phyloP scores from a whole-genome alignment of 2,888 invertebrate species.

The Nowickia ferox region DNA sequence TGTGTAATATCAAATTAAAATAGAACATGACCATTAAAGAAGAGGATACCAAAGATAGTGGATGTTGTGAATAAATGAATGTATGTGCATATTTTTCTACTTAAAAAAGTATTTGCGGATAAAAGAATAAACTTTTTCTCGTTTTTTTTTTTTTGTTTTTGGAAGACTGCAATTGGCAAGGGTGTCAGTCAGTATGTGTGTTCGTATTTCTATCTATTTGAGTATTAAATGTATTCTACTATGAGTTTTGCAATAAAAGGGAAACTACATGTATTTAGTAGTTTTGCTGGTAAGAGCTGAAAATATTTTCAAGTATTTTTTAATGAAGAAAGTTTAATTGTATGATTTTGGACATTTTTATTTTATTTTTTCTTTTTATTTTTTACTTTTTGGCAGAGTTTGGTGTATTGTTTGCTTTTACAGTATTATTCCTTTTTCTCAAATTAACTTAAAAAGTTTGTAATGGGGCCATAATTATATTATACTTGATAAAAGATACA shows the following conservation, averaged over 20 bases:
- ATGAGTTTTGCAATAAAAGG: slow-evolving; percentile 52
- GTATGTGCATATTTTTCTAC: slow-evolving; percentile 22
- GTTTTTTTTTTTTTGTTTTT: not conserved
- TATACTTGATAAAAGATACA: slow-evolving; percentile 55
- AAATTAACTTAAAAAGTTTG: slow-evolving; percentile 66
- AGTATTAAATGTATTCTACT: slow-evolving; percentile 47
- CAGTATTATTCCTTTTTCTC: slow-evolving; percentile 5
- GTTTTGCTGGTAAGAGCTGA: slow-evolving; percentile 45
- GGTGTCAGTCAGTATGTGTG: slow-evolving; percentile 21
- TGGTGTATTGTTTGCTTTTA: slow-evolving; percentile 39
- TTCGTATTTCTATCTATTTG: slow-evolving; percentile 13
- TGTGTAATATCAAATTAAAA: slow-evolving; percentile 25
- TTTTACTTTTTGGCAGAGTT: slow-evolving; percentile 50
- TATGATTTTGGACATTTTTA: slow-evolving; percentile 61
- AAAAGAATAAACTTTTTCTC: slow-evolving; percentile 27
- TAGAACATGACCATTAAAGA: slow-evolving; percentile 26
- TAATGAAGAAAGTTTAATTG: slow-evolving; percentile 75
- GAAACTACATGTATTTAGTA: slow-evolving; percentile 51
- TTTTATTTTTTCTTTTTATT: not conserved
- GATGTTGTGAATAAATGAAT: slow-evolving; percentile 44
- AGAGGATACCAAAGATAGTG: slow-evolving; percentile 44
- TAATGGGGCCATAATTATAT: slow-evolving; percentile 67
- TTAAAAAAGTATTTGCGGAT: slow-evolving; percentile 43
- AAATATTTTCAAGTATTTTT: slow-evolving; percentile 73
- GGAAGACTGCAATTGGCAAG: slow-evolving; percentile 49